Conservation (phyloP, 2,888 invertebrate species). For the Lepidochrysops patricia region DNA sequence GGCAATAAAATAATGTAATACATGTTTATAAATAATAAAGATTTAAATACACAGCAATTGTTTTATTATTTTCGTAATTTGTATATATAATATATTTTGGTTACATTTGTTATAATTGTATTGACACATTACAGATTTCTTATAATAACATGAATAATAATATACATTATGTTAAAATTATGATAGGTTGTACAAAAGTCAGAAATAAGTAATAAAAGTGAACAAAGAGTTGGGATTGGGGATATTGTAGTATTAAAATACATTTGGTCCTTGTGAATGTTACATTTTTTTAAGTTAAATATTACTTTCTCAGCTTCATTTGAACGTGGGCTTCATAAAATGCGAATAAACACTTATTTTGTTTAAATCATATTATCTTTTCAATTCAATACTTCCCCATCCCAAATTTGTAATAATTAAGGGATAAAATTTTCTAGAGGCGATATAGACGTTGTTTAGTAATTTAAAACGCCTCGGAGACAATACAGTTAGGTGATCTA, state of each 20-base stretch:
- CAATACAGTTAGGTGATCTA: conserved; percentile 2
- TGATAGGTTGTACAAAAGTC: conserved; percentile 23
- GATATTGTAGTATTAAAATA: background rate
- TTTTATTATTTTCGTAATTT: conserved; percentile 63
- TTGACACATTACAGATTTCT: conserved; percentile 65
- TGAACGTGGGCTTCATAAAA: background rate
- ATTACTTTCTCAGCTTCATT: background rate
- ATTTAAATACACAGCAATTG: conserved; percentile 54
- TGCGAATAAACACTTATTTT: too few relatives aligned
- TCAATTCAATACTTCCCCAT: background rate
- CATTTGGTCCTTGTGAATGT: conserved; percentile 14
- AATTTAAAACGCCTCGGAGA: conserved; percentile 9
- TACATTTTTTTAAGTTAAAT: conserved; percentile 12
- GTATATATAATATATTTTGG: conserved; percentile 72
- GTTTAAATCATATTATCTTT: background rate
- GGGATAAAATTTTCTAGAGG: conserved; percentile 1
- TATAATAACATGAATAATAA: conserved; percentile 69
- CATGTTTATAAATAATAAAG: conserved; percentile 30
- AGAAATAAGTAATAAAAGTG: conserved; percentile 14
- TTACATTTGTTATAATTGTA: conserved; percentile 54
- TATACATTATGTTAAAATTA: conserved; percentile 56
- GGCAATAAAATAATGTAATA: conserved; percentile 36
- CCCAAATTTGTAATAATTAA: background rate
- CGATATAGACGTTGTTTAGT: conserved; percentile 3
- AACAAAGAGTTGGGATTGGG: background rate